Evolutionary conservation across 1,140 invertebrate genomes (phyloP), one percentile per base, ranked within the genome.

Genomic region (Zaprionus nigranus): DNA sequence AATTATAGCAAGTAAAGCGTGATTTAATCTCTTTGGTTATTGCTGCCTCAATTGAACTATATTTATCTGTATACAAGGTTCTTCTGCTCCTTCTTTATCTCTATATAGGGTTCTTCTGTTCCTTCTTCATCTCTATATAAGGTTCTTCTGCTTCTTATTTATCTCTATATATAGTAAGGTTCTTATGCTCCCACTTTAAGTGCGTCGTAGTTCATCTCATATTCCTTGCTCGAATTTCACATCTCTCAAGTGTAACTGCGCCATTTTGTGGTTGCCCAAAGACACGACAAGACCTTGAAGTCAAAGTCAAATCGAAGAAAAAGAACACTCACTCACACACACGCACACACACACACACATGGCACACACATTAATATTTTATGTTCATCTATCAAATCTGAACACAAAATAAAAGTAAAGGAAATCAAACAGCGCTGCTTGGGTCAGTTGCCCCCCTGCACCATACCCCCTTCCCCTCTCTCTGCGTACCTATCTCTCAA

Each of bases 331-430:
- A 59, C 28, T 24, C 53, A 57, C 46, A 34, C 43, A 34, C 43
- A 22, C 43, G 11, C 26, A 26, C 26, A 46, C 30, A 65, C 38
- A 56, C 30, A 51, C 36, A 46, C 24, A 71, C 61, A 56, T 26
- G 40, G 34, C 13, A 26, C 62, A 26, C 57, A 67, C 69, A 77
- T 77, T 73, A 77, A 77, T 77, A 73, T 73, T 77, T 77, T 67
- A 77, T 61, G 78, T 65, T 78, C 69, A 80, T 80, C 75, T 74
- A 80, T 80, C 78, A 80, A 78, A 80, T 74, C 59, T 24, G 57
- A 69, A 26, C 15, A 57, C 38, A 58, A 59, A 36, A 36, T n/a
- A 38, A 67, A 68, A 60, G 57, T 49, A 66, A 58, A 58, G 17
- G 54, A 73, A 77, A 77, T 73, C 70, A 73, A 73, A 73, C 61